These are phyloP conservation scores for Gymnogyps californianus DNA, from an alignment of 2,113 vertebrate species.

Conservation along the genomic window DNA sequence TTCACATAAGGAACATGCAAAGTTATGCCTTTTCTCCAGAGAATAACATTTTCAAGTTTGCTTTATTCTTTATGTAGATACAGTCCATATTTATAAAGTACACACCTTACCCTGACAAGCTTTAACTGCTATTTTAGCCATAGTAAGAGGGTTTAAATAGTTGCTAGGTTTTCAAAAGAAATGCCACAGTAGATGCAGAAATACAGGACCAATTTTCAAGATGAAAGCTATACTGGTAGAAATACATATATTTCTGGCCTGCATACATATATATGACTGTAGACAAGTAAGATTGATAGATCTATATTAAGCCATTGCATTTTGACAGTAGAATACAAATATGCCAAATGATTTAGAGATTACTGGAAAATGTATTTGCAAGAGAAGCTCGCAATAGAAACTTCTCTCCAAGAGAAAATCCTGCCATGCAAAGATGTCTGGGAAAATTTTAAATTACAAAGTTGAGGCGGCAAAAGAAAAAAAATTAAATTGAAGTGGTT, in stretches of 20 bases:
- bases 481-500: not conserved
- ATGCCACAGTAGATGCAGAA: not conserved
- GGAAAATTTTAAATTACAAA: not conserved
- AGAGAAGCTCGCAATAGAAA: not conserved
- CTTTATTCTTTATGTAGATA: not conserved
- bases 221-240: not conserved
- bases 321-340: not conserved
- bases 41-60: not conserved
- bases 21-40: not conserved
- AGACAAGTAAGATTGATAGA: not conserved
- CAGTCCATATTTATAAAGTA: not conserved
- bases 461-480: not conserved
- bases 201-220: not conserved
- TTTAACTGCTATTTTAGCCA: not conserved
- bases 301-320: not conserved
- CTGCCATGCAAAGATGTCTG: not conserved
- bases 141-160: not conserved
- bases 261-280: not conserved
- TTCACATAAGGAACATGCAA: not conserved
- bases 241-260: not conserved
- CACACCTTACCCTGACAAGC: not conserved
- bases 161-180: not conserved
- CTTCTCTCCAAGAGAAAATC: not conserved
- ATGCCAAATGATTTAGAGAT: not conserved
- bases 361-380: not conserved